These are phyloP conservation scores for Sthenelais limicola DNA, from an alignment of 2,888 invertebrate genomes.

Conservation along the genomic window DNA sequence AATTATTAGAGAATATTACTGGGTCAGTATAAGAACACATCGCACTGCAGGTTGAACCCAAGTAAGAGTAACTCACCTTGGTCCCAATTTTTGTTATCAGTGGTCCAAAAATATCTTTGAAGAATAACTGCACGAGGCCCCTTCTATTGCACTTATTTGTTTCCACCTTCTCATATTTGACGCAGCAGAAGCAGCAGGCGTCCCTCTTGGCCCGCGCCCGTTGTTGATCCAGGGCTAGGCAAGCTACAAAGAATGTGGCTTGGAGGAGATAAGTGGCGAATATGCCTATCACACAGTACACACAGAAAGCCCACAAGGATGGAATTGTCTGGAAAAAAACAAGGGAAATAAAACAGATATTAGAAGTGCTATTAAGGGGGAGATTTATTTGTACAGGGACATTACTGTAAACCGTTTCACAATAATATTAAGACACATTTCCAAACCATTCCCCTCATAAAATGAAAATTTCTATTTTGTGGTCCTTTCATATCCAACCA, in stretches of 20 bases:
- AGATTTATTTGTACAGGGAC: no score
- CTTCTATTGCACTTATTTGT: conserved; percentile 65
- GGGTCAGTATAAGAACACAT: no score
- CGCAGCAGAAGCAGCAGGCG: conserved; percentile 36
- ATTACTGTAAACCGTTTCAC: no score
- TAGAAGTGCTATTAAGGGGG: no score
- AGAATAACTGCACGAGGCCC: conserved; percentile 3
- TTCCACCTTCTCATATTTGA: conserved; percentile 70
- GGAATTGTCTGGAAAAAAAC: conserved; percentile 79
- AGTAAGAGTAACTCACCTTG: no score
- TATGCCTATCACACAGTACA: conserved; percentile 85
- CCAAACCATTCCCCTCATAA: no score
- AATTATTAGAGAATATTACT: no score
- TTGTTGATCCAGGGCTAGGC: conserved; percentile 81
- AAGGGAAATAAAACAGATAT: neutral
- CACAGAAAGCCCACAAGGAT: conserved; percentile 85
- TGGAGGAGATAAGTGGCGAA: conserved; percentile 80
- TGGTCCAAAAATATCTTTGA: conserved; percentile 23
- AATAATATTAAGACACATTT: no score
- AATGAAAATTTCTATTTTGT: no score
- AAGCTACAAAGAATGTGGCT: conserved; percentile 86
- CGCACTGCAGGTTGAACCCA: no score
- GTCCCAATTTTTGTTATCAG: conserved; percentile 7
- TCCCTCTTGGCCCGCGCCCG: conserved; percentile 19
- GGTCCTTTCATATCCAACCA: no score